A percentile compares a stretch with the other conserved stretches of the same genome.
Conservation (phyloP, 2,113 vertebrate species). For the Actinemys pallida region DNA sequence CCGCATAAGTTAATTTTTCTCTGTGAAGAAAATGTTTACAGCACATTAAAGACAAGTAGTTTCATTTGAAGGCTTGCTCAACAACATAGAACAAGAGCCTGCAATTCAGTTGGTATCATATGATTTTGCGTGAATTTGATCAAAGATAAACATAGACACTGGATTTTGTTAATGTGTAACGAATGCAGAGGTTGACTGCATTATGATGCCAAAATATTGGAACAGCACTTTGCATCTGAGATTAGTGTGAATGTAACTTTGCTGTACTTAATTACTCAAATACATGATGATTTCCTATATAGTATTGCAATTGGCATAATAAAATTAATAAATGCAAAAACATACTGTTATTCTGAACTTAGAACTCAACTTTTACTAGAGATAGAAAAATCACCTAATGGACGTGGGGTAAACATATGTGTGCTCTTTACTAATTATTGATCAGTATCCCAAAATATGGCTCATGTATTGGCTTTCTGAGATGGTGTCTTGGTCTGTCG, state of each 20-base stretch:
- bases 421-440: too few species aligned
- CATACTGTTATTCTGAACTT: too few species aligned
- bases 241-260: background rate
- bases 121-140: background rate
- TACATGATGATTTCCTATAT: background rate
- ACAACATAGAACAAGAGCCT: background rate
- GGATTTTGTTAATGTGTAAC: background rate
- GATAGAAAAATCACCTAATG: too few species aligned
- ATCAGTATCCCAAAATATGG: too few species aligned
- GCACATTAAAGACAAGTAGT: background rate
- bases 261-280: background rate
- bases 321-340: too few species aligned
- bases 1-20: background rate
- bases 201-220: background rate
- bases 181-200: background rate
- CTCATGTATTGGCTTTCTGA: too few species aligned
- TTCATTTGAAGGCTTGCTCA: background rate
- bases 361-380: too few species aligned
- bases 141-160: background rate
- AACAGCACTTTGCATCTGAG: background rate
- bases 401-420: too few species aligned
- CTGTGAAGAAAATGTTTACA: constrained; percentile 26
- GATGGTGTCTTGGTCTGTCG: too few species aligned
- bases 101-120: background rate
- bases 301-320: rapidly evolving